Base-by-base conservation (phyloP, 1,140 invertebrate genomes). In the Eufriesea mexicana region DNA sequence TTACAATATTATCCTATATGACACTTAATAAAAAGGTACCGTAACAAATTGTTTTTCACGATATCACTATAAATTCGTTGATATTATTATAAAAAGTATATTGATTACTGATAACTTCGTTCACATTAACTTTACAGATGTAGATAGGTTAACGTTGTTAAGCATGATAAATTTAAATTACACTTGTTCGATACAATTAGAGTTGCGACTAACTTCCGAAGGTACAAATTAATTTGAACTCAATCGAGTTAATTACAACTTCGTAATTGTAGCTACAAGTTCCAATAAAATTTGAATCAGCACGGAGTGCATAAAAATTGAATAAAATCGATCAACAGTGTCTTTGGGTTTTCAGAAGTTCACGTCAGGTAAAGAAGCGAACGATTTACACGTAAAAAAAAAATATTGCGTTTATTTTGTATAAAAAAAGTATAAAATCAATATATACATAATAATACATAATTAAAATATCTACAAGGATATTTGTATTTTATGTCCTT, bases 401-500 rank as follows among this genome's bases (percentile, higher is more conserved):
- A 77, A 84, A 54, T 35, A 84, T 71, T 88, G 87, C 80, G 25
- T 92, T 91, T 91, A 90, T 91, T 92, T 90, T 84, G 81, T 92
- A 92, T 87, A 92, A 92, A 92, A 92, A 90, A 87, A 80, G 87
- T 91, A 90, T 88, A 91, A 90, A 87, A 92, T 92, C 87, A 89
- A 79, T 92, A 93, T 93, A 91, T 93, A 93, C 92, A 93, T 91
- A 92, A 93, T 93, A 88, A 90, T 93, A 93, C 90, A 90, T 92
- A 87, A 86, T 88, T 89, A 89, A 90, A 83, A 90, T 93, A 91
- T 93, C 92, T 93, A 92, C 90, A 92, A 84, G 79, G 66, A 85
- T 85, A 85, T 84, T 86, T 87, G 80, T 83, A 51, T 20, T 68
- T 83, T 78, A 57, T 74, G 76, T 87, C 72, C 67, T 78, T 81